Percentiles rank a stretch among this genome's conserved stretches.
These are phyloP conservation scores for Sphaerophoria rueppellii DNA, from an alignment of 2,888 invertebrate genomes.

Conservation along the genomic window DNA sequence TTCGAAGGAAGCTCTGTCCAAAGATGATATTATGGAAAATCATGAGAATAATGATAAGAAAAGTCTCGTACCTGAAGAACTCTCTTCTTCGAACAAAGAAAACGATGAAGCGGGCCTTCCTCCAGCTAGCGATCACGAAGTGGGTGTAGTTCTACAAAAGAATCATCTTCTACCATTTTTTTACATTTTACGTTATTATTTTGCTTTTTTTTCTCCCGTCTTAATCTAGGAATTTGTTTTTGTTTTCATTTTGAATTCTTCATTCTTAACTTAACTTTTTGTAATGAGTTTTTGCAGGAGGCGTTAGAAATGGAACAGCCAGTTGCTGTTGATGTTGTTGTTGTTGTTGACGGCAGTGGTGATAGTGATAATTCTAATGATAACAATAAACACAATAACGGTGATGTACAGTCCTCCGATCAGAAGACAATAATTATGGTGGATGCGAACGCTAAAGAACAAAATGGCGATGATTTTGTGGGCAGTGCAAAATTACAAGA, in stretches of 20 bases:
- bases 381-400: conserved; percentile 10
- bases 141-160: conserved; percentile 69
- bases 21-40: conserved; percentile 39
- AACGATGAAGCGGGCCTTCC: conserved; percentile 12
- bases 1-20: conserved; percentile 39
- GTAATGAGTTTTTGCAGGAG: conserved; percentile 72
- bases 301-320: conserved; percentile 45
- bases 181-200: too few relatives aligned
- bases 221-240: conserved; percentile 9
- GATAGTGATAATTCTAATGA: neutral
- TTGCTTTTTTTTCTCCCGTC: conserved; percentile 13
- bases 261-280: conserved; percentile 47
- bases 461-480: conserved; percentile 14
- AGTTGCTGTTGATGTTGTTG: conserved; percentile 3
- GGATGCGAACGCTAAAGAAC: conserved; percentile 4
- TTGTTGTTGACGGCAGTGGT: neutral
- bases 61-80: conserved; percentile 50
- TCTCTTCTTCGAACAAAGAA: conserved; percentile 25
- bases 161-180: conserved; percentile 54
- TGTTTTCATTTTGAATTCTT: conserved; percentile 4
- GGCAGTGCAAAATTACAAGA: conserved; percentile 62
- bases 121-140: conserved; percentile 62
- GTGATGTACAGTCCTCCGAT: conserved; percentile 22
- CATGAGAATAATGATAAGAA: conserved; percentile 28
- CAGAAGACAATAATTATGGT: neutral